Conservation (phyloP, 2,888 invertebrate species). For the Norana najaformis region DNA sequence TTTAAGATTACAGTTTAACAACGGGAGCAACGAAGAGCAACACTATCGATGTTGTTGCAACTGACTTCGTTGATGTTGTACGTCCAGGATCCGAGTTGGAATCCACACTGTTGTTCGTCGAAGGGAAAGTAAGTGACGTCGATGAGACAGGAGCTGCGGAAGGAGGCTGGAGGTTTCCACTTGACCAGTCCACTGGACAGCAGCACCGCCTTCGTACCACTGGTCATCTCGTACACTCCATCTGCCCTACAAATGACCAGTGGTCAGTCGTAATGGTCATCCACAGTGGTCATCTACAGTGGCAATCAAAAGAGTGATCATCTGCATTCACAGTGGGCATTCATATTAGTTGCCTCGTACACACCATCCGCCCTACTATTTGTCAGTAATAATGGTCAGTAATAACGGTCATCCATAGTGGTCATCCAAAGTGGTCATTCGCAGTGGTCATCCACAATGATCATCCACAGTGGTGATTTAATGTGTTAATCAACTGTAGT, state of each 20-base stretch:
- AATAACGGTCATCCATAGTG: not conserved
- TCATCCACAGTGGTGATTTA: too few relatives aligned
- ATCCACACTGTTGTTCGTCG: slow-evolving; percentile 88
- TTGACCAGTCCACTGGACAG: slow-evolving; percentile 67
- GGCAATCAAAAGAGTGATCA: too few relatives aligned
- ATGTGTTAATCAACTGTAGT: too few relatives aligned
- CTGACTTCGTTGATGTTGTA: slow-evolving; percentile 57
- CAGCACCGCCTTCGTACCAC: slow-evolving; percentile 52
- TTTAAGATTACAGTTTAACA: too few relatives aligned
- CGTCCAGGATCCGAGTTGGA: slow-evolving; percentile 87
- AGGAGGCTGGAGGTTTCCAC: slow-evolving; percentile 88
- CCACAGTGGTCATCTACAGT: too few relatives aligned
- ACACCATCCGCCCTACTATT: not conserved
- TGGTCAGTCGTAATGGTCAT: not conserved
- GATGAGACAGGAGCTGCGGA: slow-evolving; percentile 68
- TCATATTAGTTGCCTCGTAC: too few relatives aligned
- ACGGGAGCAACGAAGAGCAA: too few relatives aligned
- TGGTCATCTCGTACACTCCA: slow-evolving; percentile 50
- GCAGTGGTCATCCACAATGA: too few relatives aligned
- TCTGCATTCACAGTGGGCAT: too few relatives aligned
- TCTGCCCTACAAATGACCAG: slow-evolving; percentile 39
- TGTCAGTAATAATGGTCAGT: too few relatives aligned
- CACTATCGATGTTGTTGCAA: too few relatives aligned
- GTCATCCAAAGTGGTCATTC: not conserved
- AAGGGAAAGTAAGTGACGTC: slow-evolving; percentile 93